Evolutionary conservation across 2,888 invertebrate species (phyloP).

Genomic region (Eumerus sabulonum): DNA sequence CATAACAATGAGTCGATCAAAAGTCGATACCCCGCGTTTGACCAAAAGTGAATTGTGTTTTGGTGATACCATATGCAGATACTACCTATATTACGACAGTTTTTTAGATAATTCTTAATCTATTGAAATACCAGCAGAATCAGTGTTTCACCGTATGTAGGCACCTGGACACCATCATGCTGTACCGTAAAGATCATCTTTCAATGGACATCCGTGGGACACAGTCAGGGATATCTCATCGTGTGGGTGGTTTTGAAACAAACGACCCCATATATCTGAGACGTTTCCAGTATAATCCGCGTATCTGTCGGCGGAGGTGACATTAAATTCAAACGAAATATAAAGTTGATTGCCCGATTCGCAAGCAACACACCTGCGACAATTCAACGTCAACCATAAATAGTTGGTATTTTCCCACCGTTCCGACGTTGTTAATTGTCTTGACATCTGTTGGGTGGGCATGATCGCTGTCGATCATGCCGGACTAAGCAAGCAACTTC

Average conservation of each 20-base stretch:
- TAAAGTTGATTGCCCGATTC: slow-evolving; percentile 39
- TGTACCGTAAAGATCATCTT: slow-evolving; percentile 27
- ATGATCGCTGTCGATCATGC: not conserved
- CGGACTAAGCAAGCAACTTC: slow-evolving; percentile 18
- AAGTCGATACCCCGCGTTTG: too few relatives aligned
- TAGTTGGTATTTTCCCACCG: slow-evolving; percentile 56
- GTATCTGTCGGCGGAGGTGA: slow-evolving; percentile 34
- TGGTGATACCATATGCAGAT: too few relatives aligned
- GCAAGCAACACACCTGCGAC: too few relatives aligned
- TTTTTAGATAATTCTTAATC: too few relatives aligned
- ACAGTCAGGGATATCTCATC: too few relatives aligned
- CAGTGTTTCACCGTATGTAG: too few relatives aligned
- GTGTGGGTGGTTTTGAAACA: slow-evolving; percentile 45
- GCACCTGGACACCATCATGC: too few relatives aligned
- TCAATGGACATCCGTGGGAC: not conserved
- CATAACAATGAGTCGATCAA: too few relatives aligned
- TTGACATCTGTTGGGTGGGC: slow-evolving; percentile 56
- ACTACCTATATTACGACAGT: too few relatives aligned
- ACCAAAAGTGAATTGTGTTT: too few relatives aligned
- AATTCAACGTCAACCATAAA: slow-evolving; percentile 60
- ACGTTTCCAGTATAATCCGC: slow-evolving; percentile 56
- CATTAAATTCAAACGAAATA: slow-evolving; percentile 19
- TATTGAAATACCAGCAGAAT: too few relatives aligned
- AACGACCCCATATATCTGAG: slow-evolving; percentile 51
- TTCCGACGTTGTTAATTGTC: slow-evolving; percentile 62